Conservation (phyloP, 2,797 vertebrate genomes). For the Acrocephalus scirpaceus region DNA sequence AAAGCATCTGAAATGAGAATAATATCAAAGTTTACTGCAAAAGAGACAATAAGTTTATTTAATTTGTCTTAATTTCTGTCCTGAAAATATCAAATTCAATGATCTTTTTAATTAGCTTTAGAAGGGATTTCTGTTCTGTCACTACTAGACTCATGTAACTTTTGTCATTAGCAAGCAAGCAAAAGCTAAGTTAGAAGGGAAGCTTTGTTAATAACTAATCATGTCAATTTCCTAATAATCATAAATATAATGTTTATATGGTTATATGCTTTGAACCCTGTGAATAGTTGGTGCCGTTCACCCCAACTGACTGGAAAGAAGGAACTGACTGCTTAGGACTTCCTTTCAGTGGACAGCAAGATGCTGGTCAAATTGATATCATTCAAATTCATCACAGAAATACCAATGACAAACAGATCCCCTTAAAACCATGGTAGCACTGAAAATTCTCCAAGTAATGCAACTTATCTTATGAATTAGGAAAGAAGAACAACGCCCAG, state of each 20-base stretch:
- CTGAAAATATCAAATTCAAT: neutral
- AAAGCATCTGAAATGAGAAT: neutral
- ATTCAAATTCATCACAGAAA: neutral
- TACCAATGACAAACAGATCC: neutral
- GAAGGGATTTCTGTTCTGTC: neutral
- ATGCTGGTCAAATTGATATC: too few relatives aligned
- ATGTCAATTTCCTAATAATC: neutral
- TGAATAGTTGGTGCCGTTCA: neutral
- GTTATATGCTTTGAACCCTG: neutral
- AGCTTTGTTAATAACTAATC: neutral
- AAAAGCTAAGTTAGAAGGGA: neutral
- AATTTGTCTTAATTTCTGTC: neutral
- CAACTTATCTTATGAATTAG: neutral
- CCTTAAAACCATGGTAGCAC: neutral
- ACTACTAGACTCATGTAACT: neutral
- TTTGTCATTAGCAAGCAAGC: neutral
- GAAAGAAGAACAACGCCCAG: neutral
- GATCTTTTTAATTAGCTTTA: neutral
- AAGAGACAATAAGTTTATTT: neutral
- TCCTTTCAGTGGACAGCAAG: neutral
- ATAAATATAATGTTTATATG: neutral
- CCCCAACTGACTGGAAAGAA: neutral
- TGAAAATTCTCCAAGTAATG: neutral
- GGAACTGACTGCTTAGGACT: neutral
- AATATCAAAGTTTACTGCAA: neutral